These are phyloP conservation scores for Desmophyllum pertusum DNA, from an alignment of 92 coral and sea anemone species.

Conservation along the genomic window DNA sequence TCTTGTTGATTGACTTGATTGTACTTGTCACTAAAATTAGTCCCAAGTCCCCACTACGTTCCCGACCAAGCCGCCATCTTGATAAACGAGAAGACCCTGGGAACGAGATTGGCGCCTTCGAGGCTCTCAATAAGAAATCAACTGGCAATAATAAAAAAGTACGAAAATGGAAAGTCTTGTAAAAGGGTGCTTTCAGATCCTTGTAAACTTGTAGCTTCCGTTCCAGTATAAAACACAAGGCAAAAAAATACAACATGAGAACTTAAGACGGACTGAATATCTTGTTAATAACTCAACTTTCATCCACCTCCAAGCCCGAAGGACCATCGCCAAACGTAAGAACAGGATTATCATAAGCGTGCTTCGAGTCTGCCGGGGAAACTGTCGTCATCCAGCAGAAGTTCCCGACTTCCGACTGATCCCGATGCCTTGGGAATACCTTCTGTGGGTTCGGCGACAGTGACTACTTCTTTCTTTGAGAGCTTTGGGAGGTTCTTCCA, in stretches of 20 bases:
- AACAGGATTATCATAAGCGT: conserved; percentile 72
- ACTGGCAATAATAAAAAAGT: background rate
- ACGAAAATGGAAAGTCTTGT: background rate
- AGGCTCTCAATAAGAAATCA: background rate
- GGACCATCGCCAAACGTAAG: conserved; percentile 57
- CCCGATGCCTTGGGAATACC: conserved; percentile 18
- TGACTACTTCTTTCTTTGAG: conserved; percentile 51
- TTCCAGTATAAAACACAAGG: background rate
- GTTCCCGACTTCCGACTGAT: conserved; percentile 14
- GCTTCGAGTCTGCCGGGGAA: conserved; percentile 29
- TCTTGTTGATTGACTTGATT: background rate
- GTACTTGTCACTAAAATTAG: background rate
- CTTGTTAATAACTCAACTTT: background rate
- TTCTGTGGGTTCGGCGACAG: conserved; percentile 45
- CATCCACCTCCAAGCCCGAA: background rate
- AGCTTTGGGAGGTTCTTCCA: conserved; percentile 88
- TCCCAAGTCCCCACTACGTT: background rate
- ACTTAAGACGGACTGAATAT: background rate
- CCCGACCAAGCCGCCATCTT: too few species aligned
- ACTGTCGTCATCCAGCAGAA: conserved; percentile 8
- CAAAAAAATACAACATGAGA: background rate
- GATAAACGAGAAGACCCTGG: too few species aligned
- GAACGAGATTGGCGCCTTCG: too few species aligned
- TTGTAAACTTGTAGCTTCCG: background rate
- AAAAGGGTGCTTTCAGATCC: background rate